These are phyloP conservation scores for Habropoda laboriosa DNA, from an alignment of 1,140 invertebrate genomes.

Conservation along the genomic window DNA sequence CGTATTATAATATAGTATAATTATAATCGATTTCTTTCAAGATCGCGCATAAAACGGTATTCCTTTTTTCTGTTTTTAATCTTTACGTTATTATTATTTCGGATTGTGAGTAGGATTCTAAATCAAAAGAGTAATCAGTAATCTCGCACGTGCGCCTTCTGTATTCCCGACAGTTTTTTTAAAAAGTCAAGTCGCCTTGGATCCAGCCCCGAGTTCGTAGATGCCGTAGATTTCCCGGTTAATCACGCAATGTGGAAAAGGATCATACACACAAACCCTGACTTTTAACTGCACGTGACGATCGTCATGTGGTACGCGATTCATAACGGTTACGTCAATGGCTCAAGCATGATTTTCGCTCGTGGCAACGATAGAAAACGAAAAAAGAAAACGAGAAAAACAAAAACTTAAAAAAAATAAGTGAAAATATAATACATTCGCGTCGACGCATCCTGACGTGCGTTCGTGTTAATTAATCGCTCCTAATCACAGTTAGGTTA, in stretches of 20 bases:
- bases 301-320: constrained; percentile 45
- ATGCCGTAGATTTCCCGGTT: constrained; percentile 71
- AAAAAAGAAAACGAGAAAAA: neutral
- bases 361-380: constrained; percentile 43
- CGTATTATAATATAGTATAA: constrained; percentile 17
- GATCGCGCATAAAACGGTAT: constrained; percentile 50
- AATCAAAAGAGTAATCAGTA: constrained; percentile 62
- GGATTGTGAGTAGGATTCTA: constrained; percentile 58
- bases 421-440: constrained; percentile 11
- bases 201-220: constrained; percentile 75
- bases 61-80: constrained; percentile 30
- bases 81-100: constrained; percentile 56
- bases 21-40: constrained; percentile 29
- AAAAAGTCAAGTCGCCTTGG: constrained; percentile 76
- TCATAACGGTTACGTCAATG: constrained; percentile 49
- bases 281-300: constrained; percentile 48
- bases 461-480: constrained; percentile 55
- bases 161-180: constrained; percentile 79
- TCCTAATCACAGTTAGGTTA: constrained; percentile 62
- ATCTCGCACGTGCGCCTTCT: constrained; percentile 78
- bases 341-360: constrained; percentile 47
- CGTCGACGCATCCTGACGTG: constrained; percentile 30
- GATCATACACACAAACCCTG: constrained; percentile 58
- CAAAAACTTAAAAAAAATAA: no score
- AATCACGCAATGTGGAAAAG: constrained; percentile 67